Conservation (phyloP, 2,113 vertebrate species). For the Miniopterus natalensis region DNA sequence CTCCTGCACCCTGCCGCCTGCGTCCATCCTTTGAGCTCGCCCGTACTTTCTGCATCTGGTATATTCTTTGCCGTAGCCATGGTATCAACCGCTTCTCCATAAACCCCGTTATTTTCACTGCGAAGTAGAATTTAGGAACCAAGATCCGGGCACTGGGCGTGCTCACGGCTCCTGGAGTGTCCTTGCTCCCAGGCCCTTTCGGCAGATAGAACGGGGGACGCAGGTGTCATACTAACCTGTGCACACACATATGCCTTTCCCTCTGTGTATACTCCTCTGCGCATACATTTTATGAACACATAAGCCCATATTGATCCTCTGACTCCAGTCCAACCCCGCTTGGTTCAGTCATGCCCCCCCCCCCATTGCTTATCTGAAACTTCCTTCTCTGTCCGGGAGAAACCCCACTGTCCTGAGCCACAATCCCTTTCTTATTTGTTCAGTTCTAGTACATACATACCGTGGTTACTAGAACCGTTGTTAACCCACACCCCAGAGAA, state of each 20-base stretch:
- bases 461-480: neutral
- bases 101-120: neutral
- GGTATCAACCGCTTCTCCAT: neutral
- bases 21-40: rapidly evolving
- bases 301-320: neutral
- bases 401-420: neutral
- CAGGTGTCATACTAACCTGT: rapidly evolving
- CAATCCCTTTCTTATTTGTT: neutral
- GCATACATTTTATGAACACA: neutral
- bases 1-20: rapidly evolving
- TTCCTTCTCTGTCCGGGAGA: neutral
- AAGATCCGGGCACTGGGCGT: neutral
- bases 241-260: too few species aligned
- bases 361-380: neutral
- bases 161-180: neutral
- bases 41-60: neutral
- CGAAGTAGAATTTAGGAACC: neutral
- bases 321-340: neutral
- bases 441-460: neutral
- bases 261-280: neutral
- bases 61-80: neutral
- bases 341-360: neutral
- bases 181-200: neutral
- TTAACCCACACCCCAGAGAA: neutral
- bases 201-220: neutral